Conservation (phyloP, 2,113 vertebrate species). For the Sinocyclocheilus rhinocerous region DNA sequence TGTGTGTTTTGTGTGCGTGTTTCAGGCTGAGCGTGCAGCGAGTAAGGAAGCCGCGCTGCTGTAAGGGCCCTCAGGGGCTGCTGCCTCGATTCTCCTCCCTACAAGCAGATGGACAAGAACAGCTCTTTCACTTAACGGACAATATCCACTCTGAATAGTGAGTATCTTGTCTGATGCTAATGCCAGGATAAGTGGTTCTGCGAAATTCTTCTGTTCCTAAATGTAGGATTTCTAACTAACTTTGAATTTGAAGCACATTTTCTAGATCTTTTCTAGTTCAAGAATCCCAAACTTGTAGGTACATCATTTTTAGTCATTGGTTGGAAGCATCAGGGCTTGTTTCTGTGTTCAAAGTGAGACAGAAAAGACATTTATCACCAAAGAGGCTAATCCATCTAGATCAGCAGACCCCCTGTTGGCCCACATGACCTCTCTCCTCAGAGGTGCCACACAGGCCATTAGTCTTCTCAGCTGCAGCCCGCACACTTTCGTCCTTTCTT, state of each 20-base stretch:
- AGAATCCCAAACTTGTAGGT: not conserved
- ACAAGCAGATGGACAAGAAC: conserved; percentile 94
- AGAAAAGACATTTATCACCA: conserved; percentile 59
- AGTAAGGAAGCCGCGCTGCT: conserved; percentile 89
- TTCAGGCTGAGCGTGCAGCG: conserved; percentile 84
- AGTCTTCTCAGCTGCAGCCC: conserved; percentile 60
- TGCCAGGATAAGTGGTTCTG: not conserved
- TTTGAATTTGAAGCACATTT: not conserved
- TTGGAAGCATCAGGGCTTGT: not conserved
- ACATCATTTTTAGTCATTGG: not conserved
- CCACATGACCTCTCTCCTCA: conserved; percentile 64
- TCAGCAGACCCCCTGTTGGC: conserved; percentile 63
- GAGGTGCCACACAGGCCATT: conserved; percentile 66
- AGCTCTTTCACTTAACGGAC: conserved; percentile 92
- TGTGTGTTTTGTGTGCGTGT: conserved; percentile 44
- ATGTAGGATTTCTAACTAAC: not conserved
- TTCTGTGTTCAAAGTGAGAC: conserved; percentile 21
- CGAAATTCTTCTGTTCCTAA: not conserved
- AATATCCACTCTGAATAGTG: conserved; percentile 94
- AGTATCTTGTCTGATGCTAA: conserved; percentile 67
- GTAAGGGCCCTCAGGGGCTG: conserved; percentile 90
- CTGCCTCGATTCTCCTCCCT: conserved; percentile 84
- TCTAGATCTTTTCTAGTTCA: not conserved
- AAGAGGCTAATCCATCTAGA: conserved; percentile 57
- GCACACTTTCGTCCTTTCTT: not conserved